These are phyloP conservation scores for Macquaria ambigua DNA, from an alignment of 2,113 vertebrate species.

Conservation along the genomic window DNA sequence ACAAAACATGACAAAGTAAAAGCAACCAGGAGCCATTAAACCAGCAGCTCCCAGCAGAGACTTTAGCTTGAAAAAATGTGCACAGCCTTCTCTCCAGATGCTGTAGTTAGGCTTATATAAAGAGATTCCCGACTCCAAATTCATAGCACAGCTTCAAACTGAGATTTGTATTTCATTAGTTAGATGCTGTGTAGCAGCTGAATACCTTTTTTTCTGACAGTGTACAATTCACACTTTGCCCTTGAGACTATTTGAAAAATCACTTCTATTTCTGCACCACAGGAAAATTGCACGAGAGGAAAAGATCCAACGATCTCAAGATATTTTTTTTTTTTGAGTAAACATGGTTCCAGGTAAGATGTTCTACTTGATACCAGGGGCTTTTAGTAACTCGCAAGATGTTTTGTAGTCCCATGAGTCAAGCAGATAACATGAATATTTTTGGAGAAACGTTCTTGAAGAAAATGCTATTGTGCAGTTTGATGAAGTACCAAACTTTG, in stretches of 20 bases:
- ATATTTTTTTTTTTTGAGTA: conserved; percentile 44
- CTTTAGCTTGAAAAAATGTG: conserved; percentile 23
- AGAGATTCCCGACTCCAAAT: conserved; percentile 35
- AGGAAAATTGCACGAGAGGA: not conserved
- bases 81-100: conserved; percentile 17
- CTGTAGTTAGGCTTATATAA: not conserved
- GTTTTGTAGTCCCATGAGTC: conserved; percentile 22
- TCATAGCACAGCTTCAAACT: conserved; percentile 42
- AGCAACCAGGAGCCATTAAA: conserved; percentile 39
- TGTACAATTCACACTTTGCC: conserved; percentile 39
- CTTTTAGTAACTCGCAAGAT: conserved; percentile 12
- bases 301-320: conserved; percentile 29
- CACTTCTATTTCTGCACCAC: conserved; percentile 20
- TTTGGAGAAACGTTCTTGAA: not conserved
- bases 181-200: conserved; percentile 37
- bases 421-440: conserved; percentile 2
- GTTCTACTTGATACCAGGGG: conserved; percentile 1
- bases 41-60: conserved; percentile 30
- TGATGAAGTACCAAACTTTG: not conserved
- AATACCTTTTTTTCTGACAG: conserved; percentile 39
- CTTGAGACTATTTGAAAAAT: conserved; percentile 54
- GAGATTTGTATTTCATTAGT: conserved; percentile 59
- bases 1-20: conserved; percentile 14
- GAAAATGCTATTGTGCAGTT: not conserved
- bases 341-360: conserved; percentile 45